Base-by-base conservation (phyloP, 2,797 vertebrate species). In the Cyclura pinguis region DNA sequence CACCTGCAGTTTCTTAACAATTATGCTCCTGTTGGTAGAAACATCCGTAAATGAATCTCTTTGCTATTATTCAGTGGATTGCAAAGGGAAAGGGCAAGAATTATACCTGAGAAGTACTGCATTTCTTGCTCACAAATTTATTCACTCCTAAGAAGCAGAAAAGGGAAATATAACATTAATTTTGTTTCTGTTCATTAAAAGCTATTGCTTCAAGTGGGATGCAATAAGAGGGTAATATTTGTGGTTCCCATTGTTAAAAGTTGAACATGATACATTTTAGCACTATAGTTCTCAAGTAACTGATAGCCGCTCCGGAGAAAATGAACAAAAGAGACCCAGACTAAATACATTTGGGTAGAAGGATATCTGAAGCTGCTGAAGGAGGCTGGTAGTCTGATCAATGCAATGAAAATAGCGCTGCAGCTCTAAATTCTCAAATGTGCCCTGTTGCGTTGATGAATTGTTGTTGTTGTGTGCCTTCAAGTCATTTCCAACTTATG, bases 1-100 rank as follows among this genome's bases (percentile, higher is more conserved):
- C 90, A 91, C 92, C 0, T 89, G 9, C 84, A 67, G 89, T 88
- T 88, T 93, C 85, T 92, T 84, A 91, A 94, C 84, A 94, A 94
- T 93, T 13, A 72, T 52, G 67, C 62, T 38, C 64, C 92, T 93
- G 88, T 91, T 93, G 80, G 92, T 83, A 14, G 64, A 67, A 86
- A 62, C 16, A 0, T 91, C 47, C 1, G 86, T 88, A 93, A 95
- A 91, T 1, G 18, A 96, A 80, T 91, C 87, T 88, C 90, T 72
- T 86, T 82, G 88, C 47, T 90, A 92, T 89, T 90, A 92, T 89
- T 62, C 29, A 13, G 0, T 74, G 94, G 86, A 64, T 94, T 90
- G 42, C 73, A 94, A 77, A 81, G 59, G 50, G 50, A 78, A 67
- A 18, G 29, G 20, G 91, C 84, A 55, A 80, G 81, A 47, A 14